Conservation (phyloP, 2,113 vertebrate species). For the Cariama cristata region DNA sequence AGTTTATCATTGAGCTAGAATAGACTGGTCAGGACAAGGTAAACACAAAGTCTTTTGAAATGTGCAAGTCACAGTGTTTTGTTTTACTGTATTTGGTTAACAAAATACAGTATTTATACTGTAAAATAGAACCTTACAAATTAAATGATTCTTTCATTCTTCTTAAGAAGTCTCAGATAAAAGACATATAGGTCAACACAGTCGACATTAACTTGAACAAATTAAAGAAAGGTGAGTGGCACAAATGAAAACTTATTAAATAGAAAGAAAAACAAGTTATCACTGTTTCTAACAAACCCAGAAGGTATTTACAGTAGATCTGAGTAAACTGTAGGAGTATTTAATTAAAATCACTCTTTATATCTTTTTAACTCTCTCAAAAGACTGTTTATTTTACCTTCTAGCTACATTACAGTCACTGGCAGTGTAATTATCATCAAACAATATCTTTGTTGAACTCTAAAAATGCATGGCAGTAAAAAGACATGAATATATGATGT, state of each 20-base stretch:
- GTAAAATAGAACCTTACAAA: not conserved
- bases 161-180: not conserved
- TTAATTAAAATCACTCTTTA: conserved; percentile 64
- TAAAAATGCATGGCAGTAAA: not conserved
- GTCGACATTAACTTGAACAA: not conserved
- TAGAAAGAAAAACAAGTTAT: conserved; percentile 40
- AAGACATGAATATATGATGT: not conserved
- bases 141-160: not conserved
- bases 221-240: conserved; percentile 24
- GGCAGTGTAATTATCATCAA: conserved; percentile 55
- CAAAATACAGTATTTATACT: not conserved
- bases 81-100: not conserved
- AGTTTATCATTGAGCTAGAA: not conserved
- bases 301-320: conserved; percentile 61
- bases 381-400: conserved; percentile 55
- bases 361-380: conserved; percentile 14
- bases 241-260: conserved; percentile 66
- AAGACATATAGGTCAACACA: not conserved
- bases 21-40: not conserved
- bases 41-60: not conserved
- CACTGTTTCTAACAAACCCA: conserved; percentile 24
- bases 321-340: conserved; percentile 48
- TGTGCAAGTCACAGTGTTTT: not conserved
- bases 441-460: conserved; percentile 3
- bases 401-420: not conserved